Evolutionary conservation across 2,888 invertebrate species (phyloP), one percentile per base, ranked within the genome.

Genomic region (Drosophila gaucha): DNA sequence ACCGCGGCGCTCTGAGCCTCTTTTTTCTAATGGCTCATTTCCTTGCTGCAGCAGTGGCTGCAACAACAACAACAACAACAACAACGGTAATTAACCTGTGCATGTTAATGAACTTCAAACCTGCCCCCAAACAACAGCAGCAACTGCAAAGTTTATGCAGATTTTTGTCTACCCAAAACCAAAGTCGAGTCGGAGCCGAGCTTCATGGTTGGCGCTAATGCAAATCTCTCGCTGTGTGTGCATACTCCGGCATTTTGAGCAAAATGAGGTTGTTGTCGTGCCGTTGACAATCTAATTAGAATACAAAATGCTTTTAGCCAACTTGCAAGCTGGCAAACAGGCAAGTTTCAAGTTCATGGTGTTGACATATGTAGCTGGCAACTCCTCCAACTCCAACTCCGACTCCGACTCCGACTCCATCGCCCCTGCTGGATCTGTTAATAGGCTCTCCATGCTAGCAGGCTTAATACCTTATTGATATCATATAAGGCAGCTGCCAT

Each of bases 251-350:
- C 82, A 85, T 84, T 89, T 89, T 87, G 69, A 69, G 69, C 88
- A 79, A 89, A 89, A 89, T 90, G 89, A 89, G 89, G 89, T 90
- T 89, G 89, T 89, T 89, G 89, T 89, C 89, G 90, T 89, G 89
- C 89, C 85, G 80, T 86, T 89, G 90, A 90, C 90, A 90, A 90
- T 90, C 91, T 90, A 90, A 90, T 90, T 90, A 90, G 91, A 89
- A 89, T 90, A 89, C 86, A 78, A 88, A 88, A 89, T 85, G 85
- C 88, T 86, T 86, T 86, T 71, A 74, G 71, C 66, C 66, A 52
- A 52, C 47, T 35, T 71, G 39, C 47, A 60, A 50, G n/a, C 46
- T 46, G 49, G 60, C 50, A 33, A 55, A 20, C 41, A 22, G 36
- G 28, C 65, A 57, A 76, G 84, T 88, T 86, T 85, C 89, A 84